A percentile compares a stretch with the other conserved stretches of the same genome.
These are phyloP conservation scores for Dipodomys stephensi DNA, from an alignment of 2,113 vertebrate species.

Conservation along the genomic window DNA sequence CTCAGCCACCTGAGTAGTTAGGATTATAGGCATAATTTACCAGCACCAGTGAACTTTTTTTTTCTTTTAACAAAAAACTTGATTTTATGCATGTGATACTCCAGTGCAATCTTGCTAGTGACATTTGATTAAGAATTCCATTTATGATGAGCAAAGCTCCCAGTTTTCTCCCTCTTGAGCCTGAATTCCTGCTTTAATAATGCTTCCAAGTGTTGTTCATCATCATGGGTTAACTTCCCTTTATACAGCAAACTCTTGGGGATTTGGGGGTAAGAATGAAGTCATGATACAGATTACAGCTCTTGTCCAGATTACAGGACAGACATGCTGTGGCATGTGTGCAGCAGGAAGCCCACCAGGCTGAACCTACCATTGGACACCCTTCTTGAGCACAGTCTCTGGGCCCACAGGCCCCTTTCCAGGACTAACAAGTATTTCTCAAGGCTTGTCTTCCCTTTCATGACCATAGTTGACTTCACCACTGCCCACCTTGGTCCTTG, in stretches of 20 bases:
- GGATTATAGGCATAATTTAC: too few relatives aligned
- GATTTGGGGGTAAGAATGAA: neutral
- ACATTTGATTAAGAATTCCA: neutral
- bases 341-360: neutral
- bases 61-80: neutral
- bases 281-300: neutral
- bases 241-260: neutral
- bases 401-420: rapidly evolving
- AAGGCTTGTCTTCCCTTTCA: neutral
- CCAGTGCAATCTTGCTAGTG: neutral
- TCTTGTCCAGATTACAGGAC: too few relatives aligned
- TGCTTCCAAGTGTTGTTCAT: neutral
- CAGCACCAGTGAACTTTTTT: too few relatives aligned
- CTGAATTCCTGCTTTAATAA: neutral
- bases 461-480: neutral
- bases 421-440: neutral
- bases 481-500: neutral
- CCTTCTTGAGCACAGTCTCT: neutral
- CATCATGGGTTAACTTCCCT: neutral
- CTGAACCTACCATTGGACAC: neutral
- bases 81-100: neutral
- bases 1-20: too few relatives aligned
- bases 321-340: neutral
- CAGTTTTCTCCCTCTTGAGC: neutral
- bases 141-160: neutral